Evolutionary conservation across 2,113 vertebrate genomes (phyloP).

Genomic region (Channa maculata): DNA sequence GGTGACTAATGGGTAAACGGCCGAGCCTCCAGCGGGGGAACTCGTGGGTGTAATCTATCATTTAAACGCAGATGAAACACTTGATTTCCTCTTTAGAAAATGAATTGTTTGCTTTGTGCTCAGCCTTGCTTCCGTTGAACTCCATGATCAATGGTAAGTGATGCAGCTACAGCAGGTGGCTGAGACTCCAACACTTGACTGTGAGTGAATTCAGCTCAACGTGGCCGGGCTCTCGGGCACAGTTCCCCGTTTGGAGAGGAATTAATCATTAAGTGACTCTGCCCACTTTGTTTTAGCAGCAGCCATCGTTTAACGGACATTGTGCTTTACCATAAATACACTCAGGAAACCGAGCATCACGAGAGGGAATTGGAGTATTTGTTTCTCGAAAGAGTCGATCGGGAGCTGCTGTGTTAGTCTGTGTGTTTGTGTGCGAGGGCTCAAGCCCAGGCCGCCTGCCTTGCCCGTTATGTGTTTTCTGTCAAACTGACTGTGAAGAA

Average conservation of each 20-base stretch:
- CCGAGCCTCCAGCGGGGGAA: not conserved
- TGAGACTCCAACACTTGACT: slow-evolving; percentile 23
- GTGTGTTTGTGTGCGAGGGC: not conserved
- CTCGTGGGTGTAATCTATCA: not conserved
- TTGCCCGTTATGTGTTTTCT: slow-evolving; percentile 50
- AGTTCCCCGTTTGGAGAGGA: slow-evolving; percentile 55
- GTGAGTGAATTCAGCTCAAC: slow-evolving; percentile 25
- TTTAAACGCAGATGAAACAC: slow-evolving; percentile 29
- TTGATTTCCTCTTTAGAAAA: slow-evolving; percentile 28
- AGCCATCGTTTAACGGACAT: slow-evolving; percentile 27
- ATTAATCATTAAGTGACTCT: slow-evolving; percentile 53
- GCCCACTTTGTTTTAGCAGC: slow-evolving; percentile 44
- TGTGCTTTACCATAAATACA: slow-evolving; percentile 43
- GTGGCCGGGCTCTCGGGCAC: not conserved
- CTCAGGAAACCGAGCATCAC: slow-evolving; percentile 35
- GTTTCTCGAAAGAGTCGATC: slow-evolving; percentile 20
- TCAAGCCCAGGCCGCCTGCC: not conserved
- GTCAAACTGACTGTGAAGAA: slow-evolving; percentile 70
- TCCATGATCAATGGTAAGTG: slow-evolving; percentile 20
- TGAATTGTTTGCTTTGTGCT: slow-evolving; percentile 38
- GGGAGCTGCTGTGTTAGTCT: not conserved
- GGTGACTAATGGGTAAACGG: slow-evolving; percentile 20
- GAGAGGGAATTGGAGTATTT: slow-evolving; percentile 19
- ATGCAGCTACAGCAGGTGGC: slow-evolving; percentile 44
- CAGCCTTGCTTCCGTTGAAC: slow-evolving; percentile 9